Evolutionary conservation across 1,140 invertebrate genomes (phyloP), one percentile per base, ranked within the genome.

Genomic region (Monochamus saltuarius): DNA sequence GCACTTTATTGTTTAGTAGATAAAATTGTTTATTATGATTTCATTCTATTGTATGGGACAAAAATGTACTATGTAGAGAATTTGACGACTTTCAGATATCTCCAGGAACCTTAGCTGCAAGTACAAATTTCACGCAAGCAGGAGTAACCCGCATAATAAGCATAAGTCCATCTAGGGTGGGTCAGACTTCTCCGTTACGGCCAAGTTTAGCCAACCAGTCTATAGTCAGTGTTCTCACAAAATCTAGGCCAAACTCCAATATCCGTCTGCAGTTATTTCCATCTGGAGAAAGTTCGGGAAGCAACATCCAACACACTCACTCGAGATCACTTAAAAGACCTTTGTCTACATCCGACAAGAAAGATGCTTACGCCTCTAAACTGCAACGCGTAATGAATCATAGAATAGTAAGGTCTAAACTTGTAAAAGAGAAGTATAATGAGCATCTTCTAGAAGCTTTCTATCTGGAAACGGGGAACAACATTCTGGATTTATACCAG

Each of bases 381-480:
- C 54, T 73, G 8, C 71, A 74, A 59, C 68, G 71, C 22, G 70
- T 76, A 11, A 71, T 75, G 61, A 73, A 75, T 53, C 73, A 76
- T 64, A 58, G 70, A 29, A 73, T 74, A 57, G 73, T 77, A 11
- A 60, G 69, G 14, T 74, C 75, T 2, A 76, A 75, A 54, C 60
- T 75, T 7, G 64, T 75, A 7, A 74, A 73, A 54, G 75, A 75
- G 46, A 83, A 84, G 72, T 92, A 92, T 77, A 84, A 85, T 66
- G 92, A 95, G 72, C 85, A 89, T 77, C 82, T 90, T 64, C 84
- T 89, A 47, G 93, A 95, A 79, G 78, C 89, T 51, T 95, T 88
- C 80, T 94, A 91, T 77, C 82, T 95, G 40, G 88, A 93, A 78
- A 84, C 84, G 69, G 88, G 89, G 61, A 90, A 90, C 37, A 94